Percentiles rank a stretch among this genome's conserved stretches.
phyloP scores from a whole-genome alignment of 2,888 invertebrate genomes.

The Deilephila elpenor region DNA sequence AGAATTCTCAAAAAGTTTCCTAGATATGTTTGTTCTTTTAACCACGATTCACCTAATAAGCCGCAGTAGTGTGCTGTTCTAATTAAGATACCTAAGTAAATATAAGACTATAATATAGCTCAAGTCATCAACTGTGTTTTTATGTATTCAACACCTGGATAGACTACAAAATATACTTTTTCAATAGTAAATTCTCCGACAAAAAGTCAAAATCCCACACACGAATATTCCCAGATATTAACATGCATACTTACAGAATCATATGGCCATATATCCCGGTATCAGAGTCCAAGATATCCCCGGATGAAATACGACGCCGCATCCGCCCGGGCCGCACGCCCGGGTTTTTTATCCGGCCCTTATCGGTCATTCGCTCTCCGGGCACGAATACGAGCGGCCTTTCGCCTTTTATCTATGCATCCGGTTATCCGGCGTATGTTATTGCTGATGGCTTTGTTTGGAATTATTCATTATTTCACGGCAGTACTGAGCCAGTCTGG shows the following conservation, averaged over 20 bases:
- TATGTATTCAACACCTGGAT: too few species aligned
- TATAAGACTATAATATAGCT: too few species aligned
- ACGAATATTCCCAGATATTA: slow-evolving; percentile 10
- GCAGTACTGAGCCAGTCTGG: not conserved
- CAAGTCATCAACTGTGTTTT: too few species aligned
- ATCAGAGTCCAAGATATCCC: slow-evolving; percentile 28
- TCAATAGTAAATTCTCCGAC: too few species aligned
- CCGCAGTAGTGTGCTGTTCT: too few species aligned
- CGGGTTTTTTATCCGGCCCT: slow-evolving; percentile 27
- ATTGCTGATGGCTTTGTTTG: slow-evolving; percentile 9
- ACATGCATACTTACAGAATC: slow-evolving; percentile 23
- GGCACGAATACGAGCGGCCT: slow-evolving; percentile 27
- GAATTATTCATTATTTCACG: slow-evolving; percentile 5
- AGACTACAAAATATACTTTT: not conserved
- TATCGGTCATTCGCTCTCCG: slow-evolving; percentile 27
- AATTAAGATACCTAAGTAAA: too few species aligned
- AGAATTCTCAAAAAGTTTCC: too few species aligned
- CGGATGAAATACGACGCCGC: slow-evolving; percentile 28
- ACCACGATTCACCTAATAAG: too few species aligned
- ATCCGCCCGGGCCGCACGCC: slow-evolving; percentile 24
- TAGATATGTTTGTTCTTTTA: too few species aligned
- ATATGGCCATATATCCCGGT: slow-evolving; percentile 28
- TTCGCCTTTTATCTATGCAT: slow-evolving; percentile 30
- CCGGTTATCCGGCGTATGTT: slow-evolving; percentile 25
- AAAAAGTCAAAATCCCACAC: not conserved